Evolutionary conservation across 2,888 invertebrate species (phyloP).

Genomic region (Sympetrum striolatum): DNA sequence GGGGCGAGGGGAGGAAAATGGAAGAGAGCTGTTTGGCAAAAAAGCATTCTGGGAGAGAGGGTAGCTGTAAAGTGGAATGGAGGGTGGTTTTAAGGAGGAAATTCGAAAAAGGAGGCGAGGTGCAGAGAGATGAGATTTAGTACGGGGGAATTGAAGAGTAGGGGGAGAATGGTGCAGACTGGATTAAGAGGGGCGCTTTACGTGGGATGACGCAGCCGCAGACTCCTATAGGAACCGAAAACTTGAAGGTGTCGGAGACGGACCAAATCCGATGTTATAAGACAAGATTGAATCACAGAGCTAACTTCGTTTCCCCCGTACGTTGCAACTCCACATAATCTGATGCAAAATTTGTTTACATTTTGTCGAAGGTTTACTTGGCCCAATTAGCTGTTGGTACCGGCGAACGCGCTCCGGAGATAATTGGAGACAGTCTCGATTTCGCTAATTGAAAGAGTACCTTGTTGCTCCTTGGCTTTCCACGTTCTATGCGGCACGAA

Average conservation of each 20-base stretch:
- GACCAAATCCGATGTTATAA: not conserved
- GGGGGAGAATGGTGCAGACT: not conserved
- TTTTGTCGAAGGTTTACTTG: not conserved
- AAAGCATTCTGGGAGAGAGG: not conserved
- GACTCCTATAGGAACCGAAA: not conserved
- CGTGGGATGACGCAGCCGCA: not conserved
- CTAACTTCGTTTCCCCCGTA: not conserved
- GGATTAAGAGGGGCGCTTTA: not conserved
- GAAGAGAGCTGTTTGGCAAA: no score
- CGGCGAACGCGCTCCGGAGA: not conserved
- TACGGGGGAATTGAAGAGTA: not conserved
- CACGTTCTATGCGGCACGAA: no score
- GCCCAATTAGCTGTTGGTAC: not conserved
- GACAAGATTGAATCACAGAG: not conserved
- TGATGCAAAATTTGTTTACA: not conserved
- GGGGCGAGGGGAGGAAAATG: no score
- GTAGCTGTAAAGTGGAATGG: not conserved
- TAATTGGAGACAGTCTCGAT: not conserved
- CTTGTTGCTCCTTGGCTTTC: not conserved
- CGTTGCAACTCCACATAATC: not conserved
- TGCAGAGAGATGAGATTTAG: not conserved
- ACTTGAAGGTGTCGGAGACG: not conserved
- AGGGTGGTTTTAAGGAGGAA: not conserved
- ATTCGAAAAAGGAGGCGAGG: no score
- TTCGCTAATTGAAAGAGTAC: not conserved